Evolutionary conservation across 1,140 invertebrate genomes (phyloP).

Genomic region (Heliconius melpomene): DNA sequence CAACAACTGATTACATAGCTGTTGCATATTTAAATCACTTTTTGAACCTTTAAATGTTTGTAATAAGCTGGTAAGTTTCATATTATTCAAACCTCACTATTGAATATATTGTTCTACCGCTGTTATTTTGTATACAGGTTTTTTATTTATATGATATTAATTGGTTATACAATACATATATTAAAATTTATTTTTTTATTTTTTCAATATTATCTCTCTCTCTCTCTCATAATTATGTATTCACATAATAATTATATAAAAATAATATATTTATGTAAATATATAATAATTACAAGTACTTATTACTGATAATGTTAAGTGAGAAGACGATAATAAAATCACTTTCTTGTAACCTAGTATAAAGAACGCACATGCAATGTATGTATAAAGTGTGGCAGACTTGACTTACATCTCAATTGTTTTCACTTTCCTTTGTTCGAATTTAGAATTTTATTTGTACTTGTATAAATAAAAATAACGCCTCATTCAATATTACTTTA

Average conservation of each 20-base stretch:
- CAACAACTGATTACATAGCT: constrained; percentile 37
- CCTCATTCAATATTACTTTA: not conserved
- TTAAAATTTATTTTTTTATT: no score
- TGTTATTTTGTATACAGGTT: not conserved
- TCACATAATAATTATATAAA: not conserved
- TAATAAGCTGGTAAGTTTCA: not conserved
- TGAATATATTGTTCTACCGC: not conserved
- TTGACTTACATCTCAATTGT: constrained; percentile 14
- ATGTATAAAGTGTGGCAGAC: not conserved
- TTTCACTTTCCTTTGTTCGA: constrained; percentile 10
- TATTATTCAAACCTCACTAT: not conserved
- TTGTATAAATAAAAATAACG: not conserved
- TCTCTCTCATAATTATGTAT: no score
- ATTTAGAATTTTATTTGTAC: not conserved
- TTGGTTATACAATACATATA: no score
- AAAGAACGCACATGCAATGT: constrained; percentile 15
- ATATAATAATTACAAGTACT: not conserved
- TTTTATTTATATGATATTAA: not conserved
- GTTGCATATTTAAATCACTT: constrained; percentile 10
- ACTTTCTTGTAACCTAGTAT: constrained; percentile 7
- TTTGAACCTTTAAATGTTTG: constrained; percentile 3
- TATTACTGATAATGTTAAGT: not conserved
- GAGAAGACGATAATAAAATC: constrained; percentile 8
- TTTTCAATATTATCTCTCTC: no score
- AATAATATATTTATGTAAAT: not conserved